These are phyloP conservation scores for Monochamus alternatus DNA, from an alignment of 2,888 invertebrate genomes.

Conservation along the genomic window DNA sequence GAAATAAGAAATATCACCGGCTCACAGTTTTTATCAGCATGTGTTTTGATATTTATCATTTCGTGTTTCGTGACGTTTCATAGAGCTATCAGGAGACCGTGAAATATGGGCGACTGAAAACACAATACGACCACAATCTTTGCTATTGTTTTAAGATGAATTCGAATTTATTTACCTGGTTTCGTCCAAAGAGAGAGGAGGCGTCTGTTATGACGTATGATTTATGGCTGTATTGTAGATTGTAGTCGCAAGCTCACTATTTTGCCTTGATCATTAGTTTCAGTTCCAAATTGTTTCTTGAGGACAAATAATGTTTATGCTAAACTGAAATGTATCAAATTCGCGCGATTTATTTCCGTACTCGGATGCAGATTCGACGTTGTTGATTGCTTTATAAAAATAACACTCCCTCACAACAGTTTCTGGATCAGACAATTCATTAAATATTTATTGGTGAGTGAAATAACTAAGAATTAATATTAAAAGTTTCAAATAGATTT, in stretches of 20 bases:
- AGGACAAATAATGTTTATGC: no score
- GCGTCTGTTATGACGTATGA: conserved; percentile 10
- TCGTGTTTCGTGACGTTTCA: conserved; percentile 45
- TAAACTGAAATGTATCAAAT: no score
- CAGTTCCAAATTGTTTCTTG: no score
- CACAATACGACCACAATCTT: conserved; percentile 30
- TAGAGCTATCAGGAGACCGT: conserved; percentile 42
- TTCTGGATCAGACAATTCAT: no score
- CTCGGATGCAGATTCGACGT: no score
- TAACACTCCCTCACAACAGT: no score
- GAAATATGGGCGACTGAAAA: conserved; percentile 34
- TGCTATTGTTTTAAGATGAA: conserved; percentile 34
- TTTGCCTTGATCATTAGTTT: conserved; percentile 4
- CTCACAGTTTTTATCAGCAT: conserved; percentile 52
- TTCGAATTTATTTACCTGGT: conserved; percentile 31
- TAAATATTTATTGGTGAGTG: no score
- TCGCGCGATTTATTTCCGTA: no score
- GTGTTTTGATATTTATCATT: conserved; percentile 56
- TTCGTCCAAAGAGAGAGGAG: conserved; percentile 9
- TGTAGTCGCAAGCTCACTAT: neutral
- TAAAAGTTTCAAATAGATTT: no score
- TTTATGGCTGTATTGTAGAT: neutral
- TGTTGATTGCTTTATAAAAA: no score
- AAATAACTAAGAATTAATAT: no score
- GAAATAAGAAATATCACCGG: conserved; percentile 49